These are phyloP conservation scores for Calliopum simillimum DNA, from an alignment of 2,888 invertebrate species.

Conservation along the genomic window DNA sequence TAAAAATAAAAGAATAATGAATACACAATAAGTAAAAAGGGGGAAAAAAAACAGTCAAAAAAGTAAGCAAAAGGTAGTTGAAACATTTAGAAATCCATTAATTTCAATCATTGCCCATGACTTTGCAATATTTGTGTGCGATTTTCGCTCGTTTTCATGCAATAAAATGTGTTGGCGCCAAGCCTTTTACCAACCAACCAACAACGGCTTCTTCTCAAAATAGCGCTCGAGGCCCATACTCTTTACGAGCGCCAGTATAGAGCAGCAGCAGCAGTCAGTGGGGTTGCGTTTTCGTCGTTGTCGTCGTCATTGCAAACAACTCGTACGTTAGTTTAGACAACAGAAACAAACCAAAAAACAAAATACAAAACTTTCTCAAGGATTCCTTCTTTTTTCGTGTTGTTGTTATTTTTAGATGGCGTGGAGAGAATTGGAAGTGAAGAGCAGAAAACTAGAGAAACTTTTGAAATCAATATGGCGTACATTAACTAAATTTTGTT, in stretches of 20 bases:
- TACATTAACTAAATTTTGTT: slow-evolving; percentile 24
- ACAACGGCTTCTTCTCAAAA: not conserved
- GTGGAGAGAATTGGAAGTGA: not conserved
- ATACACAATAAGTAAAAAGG: not conserved
- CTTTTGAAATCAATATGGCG: slow-evolving; percentile 33
- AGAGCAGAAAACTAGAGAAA: not conserved
- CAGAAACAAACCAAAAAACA: too few relatives aligned
- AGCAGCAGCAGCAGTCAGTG: not conserved
- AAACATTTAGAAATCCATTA: slow-evolving; percentile 62
- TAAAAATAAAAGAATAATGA: not conserved
- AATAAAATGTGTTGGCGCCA: slow-evolving; percentile 30
- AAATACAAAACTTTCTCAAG: slow-evolving; percentile 21
- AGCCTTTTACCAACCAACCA: slow-evolving; percentile 19
- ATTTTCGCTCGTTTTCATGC: slow-evolving; percentile 34
- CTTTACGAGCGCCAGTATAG: not conserved
- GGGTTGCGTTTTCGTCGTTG: slow-evolving; percentile 2
- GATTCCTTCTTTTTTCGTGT: slow-evolving; percentile 5
- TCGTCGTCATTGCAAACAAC: not conserved
- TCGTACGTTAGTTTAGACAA: slow-evolving; percentile 11
- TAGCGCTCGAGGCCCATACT: not conserved
- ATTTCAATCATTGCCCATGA: slow-evolving; percentile 65
- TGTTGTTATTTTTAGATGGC: slow-evolving; percentile 6
- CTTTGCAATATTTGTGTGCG: slow-evolving; percentile 51
- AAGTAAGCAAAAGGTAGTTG: slow-evolving; percentile 40
- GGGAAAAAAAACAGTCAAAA: not conserved